Evolutionary conservation across 2,888 invertebrate genomes (phyloP), one percentile per base, ranked within the genome.

Genomic region (Microctonus brassicae): DNA sequence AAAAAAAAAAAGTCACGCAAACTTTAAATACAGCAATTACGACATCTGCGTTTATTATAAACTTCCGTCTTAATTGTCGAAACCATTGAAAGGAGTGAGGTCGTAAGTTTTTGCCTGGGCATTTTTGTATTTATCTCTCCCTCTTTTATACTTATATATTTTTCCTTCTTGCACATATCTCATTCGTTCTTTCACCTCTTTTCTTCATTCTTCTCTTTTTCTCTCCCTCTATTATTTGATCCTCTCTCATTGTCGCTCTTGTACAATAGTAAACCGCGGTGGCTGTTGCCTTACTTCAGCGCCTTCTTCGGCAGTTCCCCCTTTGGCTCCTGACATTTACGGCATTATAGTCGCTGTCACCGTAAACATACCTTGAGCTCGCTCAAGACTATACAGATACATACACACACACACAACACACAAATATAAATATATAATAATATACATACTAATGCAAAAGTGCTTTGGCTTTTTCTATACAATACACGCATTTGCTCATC

Each of bases 321-420:
- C 70, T 74, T 33, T 64, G 66, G 69, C 67, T 69, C 69, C 72
- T 69, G 74, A 69, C 76, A 69, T 65, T 69, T 72, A 62, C 69
- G 62, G 72, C 70, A 69, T 68, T 69, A 73, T 70, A 69, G 72
- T 69, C 73, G 67, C 70, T 53, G 61, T 64, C 73, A 71, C 69
- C 76, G 73, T 60, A n/a, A n/a, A n/a, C n/a, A 52, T 47, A 58
- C 52, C 63, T 33, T 60, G 57, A 26, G 39, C 53, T 26, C 17
- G n/a, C n/a, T 33, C 17, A 70, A 39, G 33, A 24, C 47, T 26
- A 62, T 39, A 62, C 57, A 65, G 63, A 39, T 39, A 61, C 52
- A 64, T 20, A 42, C 29, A 29, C 29, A 29, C 29, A 7, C 29
- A 29, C 29, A 29, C 3, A 5, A 5, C 4, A 29, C 29, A 29